Conservation (phyloP, 2,113 vertebrate species). For the Marcusenius ussheri region DNA sequence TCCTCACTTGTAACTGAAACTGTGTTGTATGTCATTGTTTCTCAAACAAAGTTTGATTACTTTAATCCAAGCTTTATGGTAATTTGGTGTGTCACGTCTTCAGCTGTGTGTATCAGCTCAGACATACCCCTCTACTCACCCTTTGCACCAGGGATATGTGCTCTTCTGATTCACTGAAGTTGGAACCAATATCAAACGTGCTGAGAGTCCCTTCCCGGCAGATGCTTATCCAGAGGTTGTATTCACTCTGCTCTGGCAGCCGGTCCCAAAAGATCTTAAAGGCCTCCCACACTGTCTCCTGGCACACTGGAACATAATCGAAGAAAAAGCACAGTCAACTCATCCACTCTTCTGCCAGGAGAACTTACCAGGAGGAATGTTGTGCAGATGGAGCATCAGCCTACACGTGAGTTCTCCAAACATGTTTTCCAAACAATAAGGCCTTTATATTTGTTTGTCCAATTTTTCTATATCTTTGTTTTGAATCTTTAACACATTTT, state of each 20-base stretch:
- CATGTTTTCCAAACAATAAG: background rate
- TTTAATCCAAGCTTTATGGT: background rate
- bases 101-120: background rate
- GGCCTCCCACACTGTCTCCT: constrained; percentile 94
- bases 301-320: constrained; percentile 71
- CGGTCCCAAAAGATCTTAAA: constrained; percentile 94
- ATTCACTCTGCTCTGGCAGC: constrained; percentile 74
- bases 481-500: background rate
- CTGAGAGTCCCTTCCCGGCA: constrained; percentile 69
- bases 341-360: background rate
- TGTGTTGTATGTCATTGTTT: background rate
- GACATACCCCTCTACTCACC: constrained; percentile 50
- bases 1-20: background rate
- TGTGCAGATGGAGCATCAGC: background rate
- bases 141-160: constrained; percentile 68
- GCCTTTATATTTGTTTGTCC: background rate
- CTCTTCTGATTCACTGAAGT: constrained; percentile 84
- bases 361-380: background rate
- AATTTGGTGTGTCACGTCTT: background rate
- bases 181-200: constrained; percentile 72
- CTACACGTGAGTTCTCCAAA: background rate
- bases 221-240: constrained; percentile 70
- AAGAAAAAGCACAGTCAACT: background rate
- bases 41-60: background rate
- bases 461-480: background rate